Conservation (phyloP, 2,888 invertebrate species). For the Pyrgus malvae region DNA sequence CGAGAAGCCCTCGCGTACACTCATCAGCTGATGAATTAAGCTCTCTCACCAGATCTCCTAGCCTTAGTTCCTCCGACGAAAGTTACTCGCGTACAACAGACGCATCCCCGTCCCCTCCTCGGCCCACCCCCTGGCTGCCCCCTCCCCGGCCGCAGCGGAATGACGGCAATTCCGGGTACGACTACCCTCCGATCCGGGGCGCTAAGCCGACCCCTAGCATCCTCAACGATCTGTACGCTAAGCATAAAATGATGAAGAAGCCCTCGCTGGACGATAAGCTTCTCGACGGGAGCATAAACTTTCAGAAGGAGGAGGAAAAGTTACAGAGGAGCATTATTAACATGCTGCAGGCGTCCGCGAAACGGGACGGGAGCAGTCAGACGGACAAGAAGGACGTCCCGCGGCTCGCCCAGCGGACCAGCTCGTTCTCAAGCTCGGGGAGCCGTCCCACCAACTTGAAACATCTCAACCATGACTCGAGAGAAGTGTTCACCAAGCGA, state of each 20-base stretch:
- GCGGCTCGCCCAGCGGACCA: conserved; percentile 63
- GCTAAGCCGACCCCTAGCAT: conserved; percentile 61
- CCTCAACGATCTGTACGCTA: conserved; percentile 66
- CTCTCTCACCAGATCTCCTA: conserved; percentile 90
- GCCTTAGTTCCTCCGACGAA: conserved; percentile 92
- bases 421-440: conserved; percentile 78
- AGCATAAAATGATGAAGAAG: conserved; percentile 67
- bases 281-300: conserved; percentile 59
- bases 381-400: conserved; percentile 84
- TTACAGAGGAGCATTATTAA: conserved; percentile 75
- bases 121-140: conserved; percentile 78
- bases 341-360: conserved; percentile 80
- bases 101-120: conserved; percentile 83
- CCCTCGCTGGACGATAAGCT: conserved; percentile 68
- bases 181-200: conserved; percentile 82
- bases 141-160: conserved; percentile 70
- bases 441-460: conserved; percentile 77
- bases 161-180: conserved; percentile 77
- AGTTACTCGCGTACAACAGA: conserved; percentile 92
- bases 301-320: conserved; percentile 74
- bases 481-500: conserved; percentile 71
- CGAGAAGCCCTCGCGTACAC: conserved; percentile 83
- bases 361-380: conserved; percentile 84
- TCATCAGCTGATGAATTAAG: conserved; percentile 93
- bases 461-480: conserved; percentile 76